Evolutionary conservation across 2,113 vertebrate genomes (phyloP).

Genomic region (Malurus alboscapulatus): DNA sequence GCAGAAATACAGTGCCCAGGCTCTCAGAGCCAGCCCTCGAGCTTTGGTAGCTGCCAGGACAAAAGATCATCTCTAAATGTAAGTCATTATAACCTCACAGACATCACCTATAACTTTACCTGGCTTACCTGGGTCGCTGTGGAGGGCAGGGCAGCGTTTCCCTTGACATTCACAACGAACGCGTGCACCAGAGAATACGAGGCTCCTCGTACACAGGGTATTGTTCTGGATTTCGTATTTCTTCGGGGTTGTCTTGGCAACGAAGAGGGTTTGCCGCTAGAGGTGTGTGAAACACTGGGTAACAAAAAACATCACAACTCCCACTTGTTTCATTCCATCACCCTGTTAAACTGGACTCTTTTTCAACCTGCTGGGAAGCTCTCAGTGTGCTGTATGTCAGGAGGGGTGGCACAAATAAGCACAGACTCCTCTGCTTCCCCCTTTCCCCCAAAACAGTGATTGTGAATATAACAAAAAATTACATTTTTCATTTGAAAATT

Average conservation of each 20-base stretch:
- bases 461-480: neutral
- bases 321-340: conserved; percentile 24
- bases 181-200: neutral
- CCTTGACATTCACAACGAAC: neutral
- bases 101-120: conserved; percentile 2
- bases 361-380: neutral
- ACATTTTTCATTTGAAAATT: neutral
- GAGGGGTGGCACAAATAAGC: neutral
- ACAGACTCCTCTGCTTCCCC: neutral
- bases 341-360: neutral
- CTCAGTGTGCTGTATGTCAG: neutral
- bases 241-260: conserved; percentile 64
- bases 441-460: neutral
- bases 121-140: conserved; percentile 40
- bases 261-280: conserved; percentile 55
- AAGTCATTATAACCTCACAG: neutral
- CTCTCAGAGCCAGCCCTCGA: neutral
- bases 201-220: conserved; percentile 23
- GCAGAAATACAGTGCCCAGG: neutral
- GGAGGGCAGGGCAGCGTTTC: conserved; percentile 27
- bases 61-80: conserved; percentile 14
- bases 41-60: neutral
- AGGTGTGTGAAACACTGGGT: conserved; percentile 58
- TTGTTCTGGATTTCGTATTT: conserved; percentile 61
- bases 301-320: conserved; percentile 37